Base-by-base conservation (phyloP, 1,140 invertebrate species). In the Scaptomyza montana region DNA sequence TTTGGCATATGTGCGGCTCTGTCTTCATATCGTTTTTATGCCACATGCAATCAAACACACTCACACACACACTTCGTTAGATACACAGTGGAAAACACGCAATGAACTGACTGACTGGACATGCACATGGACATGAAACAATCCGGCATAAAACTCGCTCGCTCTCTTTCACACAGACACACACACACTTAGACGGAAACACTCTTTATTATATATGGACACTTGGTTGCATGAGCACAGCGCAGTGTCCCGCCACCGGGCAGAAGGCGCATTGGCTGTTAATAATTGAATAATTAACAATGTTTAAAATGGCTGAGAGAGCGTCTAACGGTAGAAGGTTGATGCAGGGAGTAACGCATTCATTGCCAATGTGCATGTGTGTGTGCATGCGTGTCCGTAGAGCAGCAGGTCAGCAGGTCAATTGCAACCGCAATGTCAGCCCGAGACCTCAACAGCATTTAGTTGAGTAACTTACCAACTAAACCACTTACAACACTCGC, bases 201-300 rank as follows among this genome's bases (percentile, higher is more conserved):
- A 16, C 57, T 49, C 46, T 60, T 55, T 72, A 50, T 68, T 33
- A 66, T 49, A 68, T 41, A 56, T 46, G 66, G 39, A 55, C 59
- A 59, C 49, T 59, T 64, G 68, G 69, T 74, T 87, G 74, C 74
- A 77, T 64, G 79, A 51, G 28, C 13, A 28, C 25, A 28, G 56
- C 47, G 33, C 8, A 66, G 65, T 53, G 67, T 69, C 36, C 61
- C 66, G 53, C 53, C 59, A 45, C 13, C 72, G 72, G 62, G 78
- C 65, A 54, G 33, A 49, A 73, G 70, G 43, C 50, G 50, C 78
- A 87, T 79, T 87, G 84, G 62, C 79, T 80, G 79, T 89, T 89
- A 84, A 77, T 89, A 89, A 89, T 89, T 89, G 84, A 89, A 89
- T 89, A 89, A 89, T 89, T 89, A 89, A 89, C 84, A 84, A 77